These are phyloP conservation scores for Premnoplex brunnescens DNA, from an alignment of 2,797 vertebrate genomes.

Conservation along the genomic window DNA sequence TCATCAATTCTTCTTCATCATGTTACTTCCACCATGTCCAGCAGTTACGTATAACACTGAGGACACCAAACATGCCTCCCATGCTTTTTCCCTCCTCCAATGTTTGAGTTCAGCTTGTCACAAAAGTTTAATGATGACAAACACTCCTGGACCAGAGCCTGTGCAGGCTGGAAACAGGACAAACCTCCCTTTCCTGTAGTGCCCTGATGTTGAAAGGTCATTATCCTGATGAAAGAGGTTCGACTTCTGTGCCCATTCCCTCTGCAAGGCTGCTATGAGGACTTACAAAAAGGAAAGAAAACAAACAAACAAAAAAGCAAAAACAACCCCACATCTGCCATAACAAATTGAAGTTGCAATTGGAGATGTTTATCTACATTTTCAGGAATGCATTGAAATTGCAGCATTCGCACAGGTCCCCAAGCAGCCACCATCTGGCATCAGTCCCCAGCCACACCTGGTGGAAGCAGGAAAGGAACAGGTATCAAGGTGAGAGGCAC, in stretches of 20 bases:
- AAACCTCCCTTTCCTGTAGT: background rate
- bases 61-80: background rate
- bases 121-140: background rate
- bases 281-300: background rate
- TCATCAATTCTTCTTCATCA: constrained; percentile 11
- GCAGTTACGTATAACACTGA: background rate
- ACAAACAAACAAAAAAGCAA: no score
- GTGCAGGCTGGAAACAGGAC: background rate
- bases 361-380: background rate
- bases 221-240: background rate
- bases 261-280: background rate
- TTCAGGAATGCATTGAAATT: background rate
- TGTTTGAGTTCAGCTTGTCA: background rate
- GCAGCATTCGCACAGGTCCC: background rate
- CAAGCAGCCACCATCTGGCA: no score
- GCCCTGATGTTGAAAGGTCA: background rate
- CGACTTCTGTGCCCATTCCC: background rate
- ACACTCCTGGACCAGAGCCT: background rate
- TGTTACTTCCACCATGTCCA: background rate
- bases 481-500: no score
- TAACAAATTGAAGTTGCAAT: background rate
- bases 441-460: no score
- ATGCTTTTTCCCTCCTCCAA: rapidly evolving
- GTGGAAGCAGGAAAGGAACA: no score
- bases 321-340: no score